These are phyloP conservation scores for Dryobota labecula DNA, from an alignment of 2,888 invertebrate genomes.

Conservation along the genomic window DNA sequence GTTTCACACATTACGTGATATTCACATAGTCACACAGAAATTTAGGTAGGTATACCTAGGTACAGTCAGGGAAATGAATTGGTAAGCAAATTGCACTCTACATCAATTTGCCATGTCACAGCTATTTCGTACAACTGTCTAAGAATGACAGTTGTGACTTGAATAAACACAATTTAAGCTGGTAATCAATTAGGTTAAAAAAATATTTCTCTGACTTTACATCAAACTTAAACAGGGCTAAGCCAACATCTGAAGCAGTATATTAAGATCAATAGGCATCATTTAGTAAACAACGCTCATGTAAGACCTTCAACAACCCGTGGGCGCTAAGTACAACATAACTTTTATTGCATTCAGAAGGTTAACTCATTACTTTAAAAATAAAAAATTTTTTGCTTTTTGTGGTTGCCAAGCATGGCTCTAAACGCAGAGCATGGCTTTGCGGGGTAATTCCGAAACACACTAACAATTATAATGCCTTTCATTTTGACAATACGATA, in stretches of 20 bases:
- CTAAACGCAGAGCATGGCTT: not conserved
- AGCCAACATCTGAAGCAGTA: slow-evolving; percentile 33
- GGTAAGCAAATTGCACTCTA: not conserved
- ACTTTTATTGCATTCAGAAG: slow-evolving; percentile 31
- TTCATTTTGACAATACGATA: not conserved
- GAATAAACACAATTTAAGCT: not conserved
- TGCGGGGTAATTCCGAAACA: not conserved
- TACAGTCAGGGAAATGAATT: not conserved
- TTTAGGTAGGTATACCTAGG: not conserved
- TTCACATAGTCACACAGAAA: not conserved
- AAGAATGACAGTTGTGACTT: not conserved
- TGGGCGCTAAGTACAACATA: slow-evolving; percentile 14
- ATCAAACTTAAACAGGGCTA: slow-evolving; percentile 25
- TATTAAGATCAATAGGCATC: slow-evolving; percentile 54
- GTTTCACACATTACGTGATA: not conserved
- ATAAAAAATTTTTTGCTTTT: not conserved
- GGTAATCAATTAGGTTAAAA: no score
- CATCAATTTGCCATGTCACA: no score
- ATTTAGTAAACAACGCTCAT: slow-evolving; percentile 51
- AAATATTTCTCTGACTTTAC: not conserved
- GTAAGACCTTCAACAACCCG: slow-evolving; percentile 37
- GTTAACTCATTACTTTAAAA: not conserved
- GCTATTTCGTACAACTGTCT: not conserved
- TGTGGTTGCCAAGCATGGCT: not conserved
- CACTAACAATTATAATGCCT: not conserved